Evolutionary conservation across 2,888 invertebrate genomes (phyloP).

Genomic region (Hesperia comma): DNA sequence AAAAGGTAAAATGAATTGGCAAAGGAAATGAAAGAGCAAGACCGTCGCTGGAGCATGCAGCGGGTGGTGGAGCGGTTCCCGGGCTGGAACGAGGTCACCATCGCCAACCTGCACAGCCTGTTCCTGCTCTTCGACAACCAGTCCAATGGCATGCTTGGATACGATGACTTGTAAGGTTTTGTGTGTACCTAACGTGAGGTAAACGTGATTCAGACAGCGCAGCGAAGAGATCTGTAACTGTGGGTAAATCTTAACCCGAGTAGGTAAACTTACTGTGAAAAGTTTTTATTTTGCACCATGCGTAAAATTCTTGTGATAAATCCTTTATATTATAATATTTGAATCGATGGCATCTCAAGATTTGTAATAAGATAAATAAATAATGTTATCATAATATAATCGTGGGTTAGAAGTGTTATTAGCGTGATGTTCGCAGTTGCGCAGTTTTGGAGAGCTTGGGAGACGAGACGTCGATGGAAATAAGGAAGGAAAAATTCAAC

Average conservation of each 20-base stretch:
- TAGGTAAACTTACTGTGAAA: no score
- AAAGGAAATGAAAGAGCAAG: constrained; percentile 81
- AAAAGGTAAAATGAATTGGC: background rate
- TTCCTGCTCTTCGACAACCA: constrained; percentile 84
- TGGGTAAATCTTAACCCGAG: no score
- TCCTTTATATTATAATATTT: no score
- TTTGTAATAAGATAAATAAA: no score
- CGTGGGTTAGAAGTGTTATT: background rate
- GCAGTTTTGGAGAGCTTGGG: constrained; percentile 83
- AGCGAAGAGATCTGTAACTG: no score
- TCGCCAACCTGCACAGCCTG: constrained; percentile 83
- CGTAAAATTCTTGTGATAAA: no score
- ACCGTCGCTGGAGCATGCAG: constrained; percentile 81
- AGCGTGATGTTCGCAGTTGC: constrained; percentile 52
- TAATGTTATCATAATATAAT: no score
- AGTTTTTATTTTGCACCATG: no score
- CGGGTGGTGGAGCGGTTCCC: constrained; percentile 80
- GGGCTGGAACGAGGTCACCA: constrained; percentile 84
- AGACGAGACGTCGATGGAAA: constrained; percentile 76
- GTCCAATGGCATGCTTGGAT: constrained; percentile 83
- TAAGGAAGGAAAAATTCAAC: constrained; percentile 77
- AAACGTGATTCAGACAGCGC: no score
- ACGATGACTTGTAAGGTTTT: constrained; percentile 79
- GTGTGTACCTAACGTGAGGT: background rate
- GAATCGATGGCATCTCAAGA: no score